Conservation (phyloP, 2,113 vertebrate genomes). For the Notothenia coriiceps region DNA sequence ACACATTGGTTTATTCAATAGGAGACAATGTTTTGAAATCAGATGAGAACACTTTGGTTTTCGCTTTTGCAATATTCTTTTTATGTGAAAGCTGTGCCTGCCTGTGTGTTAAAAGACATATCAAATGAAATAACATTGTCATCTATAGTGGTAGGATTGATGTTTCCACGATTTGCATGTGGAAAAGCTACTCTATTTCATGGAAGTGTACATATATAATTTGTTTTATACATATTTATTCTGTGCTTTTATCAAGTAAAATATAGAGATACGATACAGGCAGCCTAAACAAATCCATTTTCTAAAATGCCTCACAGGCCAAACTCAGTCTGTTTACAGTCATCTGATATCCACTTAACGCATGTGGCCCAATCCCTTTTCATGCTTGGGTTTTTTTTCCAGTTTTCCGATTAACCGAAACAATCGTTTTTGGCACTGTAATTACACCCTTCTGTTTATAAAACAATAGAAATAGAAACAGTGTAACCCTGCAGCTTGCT, state of each 20-base stretch:
- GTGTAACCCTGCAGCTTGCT: slow-evolving; percentile 10
- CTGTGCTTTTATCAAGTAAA: too few species aligned
- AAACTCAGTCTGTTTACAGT: slow-evolving; percentile 3
- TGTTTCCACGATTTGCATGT: too few species aligned
- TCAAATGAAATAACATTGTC: neutral
- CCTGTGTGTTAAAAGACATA: too few species aligned
- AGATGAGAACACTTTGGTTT: neutral
- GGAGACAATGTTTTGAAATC: neutral
- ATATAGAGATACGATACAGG: neutral
- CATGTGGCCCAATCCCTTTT: neutral
- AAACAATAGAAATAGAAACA: slow-evolving; percentile 22
- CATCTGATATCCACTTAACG: neutral
- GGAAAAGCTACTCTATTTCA: too few species aligned
- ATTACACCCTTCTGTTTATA: slow-evolving; percentile 31
- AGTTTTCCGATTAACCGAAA: slow-evolving; percentile 10
- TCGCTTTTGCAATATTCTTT: neutral
- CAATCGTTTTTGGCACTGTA: slow-evolving; percentile 12
- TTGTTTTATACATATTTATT: too few species aligned
- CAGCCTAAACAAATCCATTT: neutral
- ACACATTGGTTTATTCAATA: neutral
- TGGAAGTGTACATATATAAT: neutral
- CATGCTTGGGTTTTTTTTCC: neutral
- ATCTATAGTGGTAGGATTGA: neutral
- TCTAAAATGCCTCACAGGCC: neutral
- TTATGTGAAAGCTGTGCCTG: too few species aligned